phyloP scores from a whole-genome alignment of 2,888 invertebrate genomes.

The Plagodis pulveraria region DNA sequence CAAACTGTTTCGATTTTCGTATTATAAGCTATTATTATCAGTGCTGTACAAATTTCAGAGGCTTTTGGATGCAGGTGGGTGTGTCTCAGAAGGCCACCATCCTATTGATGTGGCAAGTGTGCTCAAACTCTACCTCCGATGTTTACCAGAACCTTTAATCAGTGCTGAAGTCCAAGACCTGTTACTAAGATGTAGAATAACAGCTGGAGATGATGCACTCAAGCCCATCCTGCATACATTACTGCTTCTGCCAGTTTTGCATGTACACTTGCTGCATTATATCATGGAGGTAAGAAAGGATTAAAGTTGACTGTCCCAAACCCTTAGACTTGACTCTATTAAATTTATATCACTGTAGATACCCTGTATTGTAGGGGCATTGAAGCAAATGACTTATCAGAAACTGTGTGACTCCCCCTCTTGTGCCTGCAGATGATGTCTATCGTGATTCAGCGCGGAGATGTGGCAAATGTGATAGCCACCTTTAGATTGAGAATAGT shows the following conservation, averaged over 20 bases:
- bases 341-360: not conserved
- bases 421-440: too few relatives aligned
- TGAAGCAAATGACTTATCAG: too few relatives aligned
- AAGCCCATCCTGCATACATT: conserved; percentile 89
- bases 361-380: too few relatives aligned
- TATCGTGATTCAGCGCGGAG: too few relatives aligned
- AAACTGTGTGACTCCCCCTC: too few relatives aligned
- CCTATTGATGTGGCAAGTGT: conserved; percentile 94
- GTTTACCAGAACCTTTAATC: conserved; percentile 93
- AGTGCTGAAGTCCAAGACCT: conserved; percentile 91
- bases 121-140: conserved; percentile 93
- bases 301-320: not conserved
- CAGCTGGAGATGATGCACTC: conserved; percentile 83
- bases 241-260: conserved; percentile 89
- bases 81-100: conserved; percentile 88
- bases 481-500: too few relatives aligned
- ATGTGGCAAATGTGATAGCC: too few relatives aligned
- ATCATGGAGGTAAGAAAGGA: conserved; percentile 88
- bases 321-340: not conserved
- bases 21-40: not conserved
- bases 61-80: conserved; percentile 89
- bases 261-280: conserved; percentile 92
- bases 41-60: conserved; percentile 69
- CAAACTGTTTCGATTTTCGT: conserved; percentile 5
- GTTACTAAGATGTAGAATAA: conserved; percentile 88